phyloP scores from a whole-genome alignment of 2,797 vertebrate species.

The Spinus pinus region DNA sequence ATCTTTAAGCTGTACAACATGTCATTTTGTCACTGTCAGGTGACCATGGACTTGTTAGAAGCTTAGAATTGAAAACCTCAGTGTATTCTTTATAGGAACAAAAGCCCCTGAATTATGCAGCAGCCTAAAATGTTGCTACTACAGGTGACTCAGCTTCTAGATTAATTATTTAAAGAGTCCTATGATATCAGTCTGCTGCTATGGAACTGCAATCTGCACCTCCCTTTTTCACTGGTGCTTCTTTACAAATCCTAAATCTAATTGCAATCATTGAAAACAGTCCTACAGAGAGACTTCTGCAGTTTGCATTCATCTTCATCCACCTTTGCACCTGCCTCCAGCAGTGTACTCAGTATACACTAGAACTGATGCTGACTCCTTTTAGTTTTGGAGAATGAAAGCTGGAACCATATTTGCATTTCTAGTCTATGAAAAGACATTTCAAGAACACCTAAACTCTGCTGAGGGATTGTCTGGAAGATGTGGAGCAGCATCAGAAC shows the following conservation, averaged over 20 bases:
- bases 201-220: neutral
- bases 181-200: neutral
- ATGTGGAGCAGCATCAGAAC: neutral
- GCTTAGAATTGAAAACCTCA: neutral
- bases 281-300: neutral
- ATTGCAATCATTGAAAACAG: neutral
- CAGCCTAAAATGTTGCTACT: neutral
- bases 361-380: neutral
- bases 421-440: neutral
- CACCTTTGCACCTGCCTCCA: neutral
- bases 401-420: neutral
- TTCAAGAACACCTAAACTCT: neutral
- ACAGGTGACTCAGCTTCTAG: slow-evolving; percentile 28
- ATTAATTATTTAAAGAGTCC: neutral
- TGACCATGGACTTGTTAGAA: neutral
- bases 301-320: neutral
- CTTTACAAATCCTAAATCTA: neutral
- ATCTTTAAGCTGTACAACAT: neutral
- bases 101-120: slow-evolving; percentile 28
- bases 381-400: neutral
- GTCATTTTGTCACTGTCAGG: neutral
- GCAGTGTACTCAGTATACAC: neutral
- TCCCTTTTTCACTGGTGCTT: neutral
- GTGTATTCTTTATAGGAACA: neutral
- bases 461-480: neutral